Percentiles rank a stretch among this genome's conserved stretches.
Conservation (phyloP, 2,113 vertebrate genomes). For the Macroglossus sobrinus region DNA sequence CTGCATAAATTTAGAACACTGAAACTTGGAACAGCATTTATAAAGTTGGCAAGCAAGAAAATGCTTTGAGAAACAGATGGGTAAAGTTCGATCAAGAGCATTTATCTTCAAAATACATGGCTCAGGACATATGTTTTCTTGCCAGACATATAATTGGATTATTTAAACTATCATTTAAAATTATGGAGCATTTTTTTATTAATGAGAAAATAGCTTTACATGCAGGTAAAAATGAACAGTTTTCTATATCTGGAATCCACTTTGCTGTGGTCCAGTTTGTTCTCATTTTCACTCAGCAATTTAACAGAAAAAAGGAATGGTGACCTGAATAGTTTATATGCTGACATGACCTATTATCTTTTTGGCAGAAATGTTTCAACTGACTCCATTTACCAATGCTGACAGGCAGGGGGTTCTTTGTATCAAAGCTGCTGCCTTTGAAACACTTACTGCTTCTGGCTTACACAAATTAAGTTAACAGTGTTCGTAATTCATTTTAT, state of each 20-base stretch:
- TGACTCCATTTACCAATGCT: background rate
- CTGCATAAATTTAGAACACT: background rate
- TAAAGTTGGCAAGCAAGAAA: background rate
- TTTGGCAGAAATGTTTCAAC: background rate
- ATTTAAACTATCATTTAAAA: background rate
- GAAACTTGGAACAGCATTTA: background rate
- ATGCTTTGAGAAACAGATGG: background rate
- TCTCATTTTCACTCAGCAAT: constrained; percentile 19
- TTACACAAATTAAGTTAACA: background rate
- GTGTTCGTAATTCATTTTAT: background rate
- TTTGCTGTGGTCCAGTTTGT: background rate
- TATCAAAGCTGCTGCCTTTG: background rate
- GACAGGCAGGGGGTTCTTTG: background rate
- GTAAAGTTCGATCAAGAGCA: background rate
- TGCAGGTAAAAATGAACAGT: background rate
- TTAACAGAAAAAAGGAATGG: background rate
- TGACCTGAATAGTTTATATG: background rate
- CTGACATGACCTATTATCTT: background rate
- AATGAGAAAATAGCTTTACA: constrained; percentile 39
- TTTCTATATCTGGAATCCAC: background rate
- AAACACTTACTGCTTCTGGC: background rate
- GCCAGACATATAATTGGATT: background rate
- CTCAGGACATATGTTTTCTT: background rate
- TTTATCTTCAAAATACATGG: background rate
- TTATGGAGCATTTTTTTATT: background rate